These are phyloP conservation scores for Helicorthomorpha holstii DNA, from an alignment of 1,140 invertebrate genomes.

Conservation along the genomic window DNA sequence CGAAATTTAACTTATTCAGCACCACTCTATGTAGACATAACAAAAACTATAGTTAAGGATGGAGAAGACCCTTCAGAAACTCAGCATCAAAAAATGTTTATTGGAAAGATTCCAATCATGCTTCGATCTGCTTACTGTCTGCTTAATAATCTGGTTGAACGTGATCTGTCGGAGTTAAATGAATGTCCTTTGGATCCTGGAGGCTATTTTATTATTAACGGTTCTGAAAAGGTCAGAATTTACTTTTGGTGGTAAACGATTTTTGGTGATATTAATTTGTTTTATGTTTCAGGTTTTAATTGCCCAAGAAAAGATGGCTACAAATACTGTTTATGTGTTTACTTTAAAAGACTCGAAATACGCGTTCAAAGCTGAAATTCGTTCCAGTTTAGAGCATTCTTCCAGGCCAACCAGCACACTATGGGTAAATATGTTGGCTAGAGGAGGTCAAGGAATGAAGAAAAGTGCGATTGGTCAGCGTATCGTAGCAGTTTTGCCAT, in stretches of 20 bases:
- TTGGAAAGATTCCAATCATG: slow-evolving; percentile 99
- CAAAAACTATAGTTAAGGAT: slow-evolving; percentile 82
- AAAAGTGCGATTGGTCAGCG: slow-evolving; percentile 96
- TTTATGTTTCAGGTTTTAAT: slow-evolving; percentile 49
- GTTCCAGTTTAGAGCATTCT: slow-evolving; percentile 87
- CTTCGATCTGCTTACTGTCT: slow-evolving; percentile 91
- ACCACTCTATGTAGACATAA: slow-evolving; percentile 95
- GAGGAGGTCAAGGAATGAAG: slow-evolving; percentile 77
- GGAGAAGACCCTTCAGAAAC: slow-evolving; percentile 81
- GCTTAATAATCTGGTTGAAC: slow-evolving; percentile 79
- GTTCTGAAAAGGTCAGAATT: slow-evolving; percentile 67
- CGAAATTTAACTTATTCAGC: slow-evolving; percentile 66
- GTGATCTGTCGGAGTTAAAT: slow-evolving; percentile 96
- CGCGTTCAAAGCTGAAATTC: slow-evolving; percentile 91
- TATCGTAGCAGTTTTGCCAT: slow-evolving; percentile 93
- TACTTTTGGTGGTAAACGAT: neutral
- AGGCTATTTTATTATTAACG: slow-evolving; percentile 92
- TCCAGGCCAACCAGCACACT: slow-evolving; percentile 85
- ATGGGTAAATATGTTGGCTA: slow-evolving; percentile 99
- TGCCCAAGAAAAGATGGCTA: slow-evolving; percentile 99
- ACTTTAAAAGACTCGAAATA: slow-evolving; percentile 91
- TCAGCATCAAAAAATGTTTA: slow-evolving; percentile 93
- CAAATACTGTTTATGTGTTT: slow-evolving; percentile 98
- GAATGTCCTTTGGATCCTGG: slow-evolving; percentile 97
- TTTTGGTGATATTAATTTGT: neutral